Percentiles rank a stretch among this genome's conserved stretches.
Evolutionary conservation across 1,140 invertebrate species (phyloP).

Genomic region (Tetramorium simillimum): DNA sequence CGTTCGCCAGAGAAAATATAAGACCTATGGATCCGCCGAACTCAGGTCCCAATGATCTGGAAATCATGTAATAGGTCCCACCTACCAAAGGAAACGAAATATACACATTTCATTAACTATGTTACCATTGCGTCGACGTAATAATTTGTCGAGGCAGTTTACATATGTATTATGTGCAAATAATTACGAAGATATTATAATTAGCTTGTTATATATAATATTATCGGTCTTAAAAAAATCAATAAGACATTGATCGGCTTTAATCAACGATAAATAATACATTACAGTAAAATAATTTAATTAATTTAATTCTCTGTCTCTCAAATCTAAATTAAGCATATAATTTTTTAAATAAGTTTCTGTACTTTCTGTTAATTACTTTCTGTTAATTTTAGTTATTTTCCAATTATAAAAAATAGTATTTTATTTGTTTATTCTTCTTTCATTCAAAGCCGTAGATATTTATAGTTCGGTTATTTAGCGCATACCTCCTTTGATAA

Average conservation of each 20-base stretch:
- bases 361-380: no score
- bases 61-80: conserved; percentile 99
- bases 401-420: neutral
- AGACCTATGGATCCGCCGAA: conserved; percentile 96
- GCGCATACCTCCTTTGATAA: conserved; percentile 92
- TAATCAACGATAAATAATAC: conserved; percentile 1
- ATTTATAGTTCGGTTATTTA: neutral
- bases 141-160: conserved; percentile 2
- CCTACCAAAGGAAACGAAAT: conserved; percentile 86
- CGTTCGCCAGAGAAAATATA: conserved; percentile 96
- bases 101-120: conserved; percentile 71
- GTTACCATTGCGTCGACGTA: neutral
- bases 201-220: neutral
- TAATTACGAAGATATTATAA: conserved; percentile 24
- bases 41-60: conserved; percentile 97
- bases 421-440: neutral
- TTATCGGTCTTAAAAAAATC: conserved; percentile 2
- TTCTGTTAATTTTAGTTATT: neutral
- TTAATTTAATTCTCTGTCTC: neutral
- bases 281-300: neutral
- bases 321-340: neutral
- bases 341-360: neutral
- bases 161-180: conserved; percentile 15
- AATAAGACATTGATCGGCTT: neutral
- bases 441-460: neutral